Evolutionary conservation across 2,797 vertebrate species (phyloP).

Genomic region (Pseudochromis fuscus): DNA sequence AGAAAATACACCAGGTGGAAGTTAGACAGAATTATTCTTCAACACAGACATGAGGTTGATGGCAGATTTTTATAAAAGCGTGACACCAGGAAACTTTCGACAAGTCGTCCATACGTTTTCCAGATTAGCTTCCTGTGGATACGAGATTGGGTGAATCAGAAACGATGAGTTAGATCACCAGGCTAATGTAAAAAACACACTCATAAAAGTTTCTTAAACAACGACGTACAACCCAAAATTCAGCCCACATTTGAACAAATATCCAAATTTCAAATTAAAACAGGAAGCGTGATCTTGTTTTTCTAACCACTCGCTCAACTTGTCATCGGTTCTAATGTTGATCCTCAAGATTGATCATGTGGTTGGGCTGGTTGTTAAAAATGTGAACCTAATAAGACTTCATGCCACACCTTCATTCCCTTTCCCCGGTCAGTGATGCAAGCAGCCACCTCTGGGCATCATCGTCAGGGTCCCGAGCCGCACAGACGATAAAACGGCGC

Average conservation of each 20-base stretch:
- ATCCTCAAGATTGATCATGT: neutral
- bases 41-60: no score
- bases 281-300: neutral
- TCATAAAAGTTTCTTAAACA: no score
- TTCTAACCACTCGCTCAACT: neutral
- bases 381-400: neutral
- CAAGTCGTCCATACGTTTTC: neutral
- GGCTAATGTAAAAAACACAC: no score
- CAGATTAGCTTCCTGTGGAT: neutral
- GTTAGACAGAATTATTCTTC: neutral
- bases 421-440: constrained; percentile 5
- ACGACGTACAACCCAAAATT: no score
- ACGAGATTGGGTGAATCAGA: neutral
- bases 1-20: neutral
- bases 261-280: no score
- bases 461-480: constrained; percentile 51
- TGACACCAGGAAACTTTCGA: neutral
- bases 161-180: no score
- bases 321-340: no score
- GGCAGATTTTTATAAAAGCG: neutral
- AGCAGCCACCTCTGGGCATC: constrained; percentile 33
- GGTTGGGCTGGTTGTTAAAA: neutral
- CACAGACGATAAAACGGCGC: constrained; percentile 46
- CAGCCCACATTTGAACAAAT: no score
- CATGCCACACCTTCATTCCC: neutral